Percentiles rank a stretch among this genome's conserved stretches.
phyloP scores from a whole-genome alignment of 2,113 vertebrate genomes.

The Bubo blakistoni region DNA sequence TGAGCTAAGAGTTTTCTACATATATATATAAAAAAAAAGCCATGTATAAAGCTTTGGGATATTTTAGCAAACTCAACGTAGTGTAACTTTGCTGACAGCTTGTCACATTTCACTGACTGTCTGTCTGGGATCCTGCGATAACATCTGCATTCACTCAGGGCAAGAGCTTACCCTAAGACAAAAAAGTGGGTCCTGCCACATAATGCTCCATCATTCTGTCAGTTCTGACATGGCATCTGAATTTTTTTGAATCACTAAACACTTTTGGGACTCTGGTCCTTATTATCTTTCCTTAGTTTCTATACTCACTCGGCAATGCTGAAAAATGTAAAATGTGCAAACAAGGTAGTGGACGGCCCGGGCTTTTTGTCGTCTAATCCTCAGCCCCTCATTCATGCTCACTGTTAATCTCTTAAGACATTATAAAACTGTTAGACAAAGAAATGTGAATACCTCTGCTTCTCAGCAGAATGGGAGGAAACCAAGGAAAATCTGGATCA shows the following conservation, averaged over 20 bases:
- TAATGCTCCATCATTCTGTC: conserved; percentile 84
- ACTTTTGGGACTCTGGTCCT: conserved; percentile 84
- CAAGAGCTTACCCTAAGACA: conserved; percentile 86
- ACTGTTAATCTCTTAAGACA: conserved; percentile 89
- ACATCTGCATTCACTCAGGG: conserved; percentile 98
- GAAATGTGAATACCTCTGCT: conserved; percentile 84
- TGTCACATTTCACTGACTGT: conserved; percentile 86
- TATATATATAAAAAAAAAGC: background rate
- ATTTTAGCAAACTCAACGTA: conserved; percentile 80
- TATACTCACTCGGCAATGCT: conserved; percentile 72
- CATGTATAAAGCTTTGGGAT: conserved; percentile 73
- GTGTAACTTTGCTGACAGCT: conserved; percentile 85
- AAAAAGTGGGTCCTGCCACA: conserved; percentile 82
- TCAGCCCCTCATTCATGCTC: conserved; percentile 83
- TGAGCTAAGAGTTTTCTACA: conserved; percentile 25
- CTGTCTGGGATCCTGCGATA: conserved; percentile 85
- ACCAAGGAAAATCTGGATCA: conserved; percentile 86
- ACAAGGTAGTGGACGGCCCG: conserved; percentile 78
- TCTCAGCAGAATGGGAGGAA: conserved; percentile 85
- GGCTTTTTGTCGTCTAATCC: conserved; percentile 84
- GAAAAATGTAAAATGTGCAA: conserved; percentile 84
- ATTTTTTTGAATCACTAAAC: conserved; percentile 88
- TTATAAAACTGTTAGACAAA: conserved; percentile 87
- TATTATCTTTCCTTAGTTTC: conserved; percentile 83
- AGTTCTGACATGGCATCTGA: conserved; percentile 86